Evolutionary conservation across 1,140 invertebrate species (phyloP).

Genomic region (Heliconius congener): DNA sequence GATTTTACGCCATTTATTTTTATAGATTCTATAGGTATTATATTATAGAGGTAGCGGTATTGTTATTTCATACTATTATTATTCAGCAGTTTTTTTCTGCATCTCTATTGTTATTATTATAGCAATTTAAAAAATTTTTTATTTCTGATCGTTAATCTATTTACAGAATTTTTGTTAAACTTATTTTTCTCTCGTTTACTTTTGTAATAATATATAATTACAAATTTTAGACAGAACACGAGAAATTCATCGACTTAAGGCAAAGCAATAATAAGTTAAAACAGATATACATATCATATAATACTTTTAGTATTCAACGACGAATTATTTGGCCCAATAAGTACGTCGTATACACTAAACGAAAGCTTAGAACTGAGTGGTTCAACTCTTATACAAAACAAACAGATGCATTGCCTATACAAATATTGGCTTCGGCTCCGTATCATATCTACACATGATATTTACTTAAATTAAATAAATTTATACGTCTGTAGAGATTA

Average conservation of each 20-base stretch:
- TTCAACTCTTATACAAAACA: neutral
- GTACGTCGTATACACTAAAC: neutral
- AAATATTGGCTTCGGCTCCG: neutral
- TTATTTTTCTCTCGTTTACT: too few species aligned
- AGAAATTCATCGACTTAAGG: too few species aligned
- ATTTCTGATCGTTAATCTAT: too few species aligned
- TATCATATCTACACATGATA: neutral
- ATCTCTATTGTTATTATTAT: too few species aligned
- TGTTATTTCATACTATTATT: slow-evolving; percentile 2
- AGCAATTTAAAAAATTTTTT: too few species aligned
- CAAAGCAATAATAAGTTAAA: too few species aligned
- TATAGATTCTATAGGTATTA: neutral
- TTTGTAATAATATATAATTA: too few species aligned
- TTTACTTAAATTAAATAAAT: slow-evolving; percentile 1
- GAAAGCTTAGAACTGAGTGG: neutral
- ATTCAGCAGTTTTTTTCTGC: neutral
- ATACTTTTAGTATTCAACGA: neutral
- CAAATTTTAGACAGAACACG: too few species aligned
- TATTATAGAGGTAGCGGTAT: slow-evolving; percentile 3
- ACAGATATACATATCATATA: too few species aligned
- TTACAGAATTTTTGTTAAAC: too few species aligned
- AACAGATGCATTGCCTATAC: neutral
- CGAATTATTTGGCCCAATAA: neutral
- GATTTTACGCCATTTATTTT: slow-evolving; percentile 2
- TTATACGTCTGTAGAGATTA: neutral